Conservation (phyloP, 2,113 vertebrate species). For the pig (Sus scrofa) region T2T-Sscrofa CM000825.6:68094501-68095000, state of each 20-base stretch:
- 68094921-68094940: not conserved
- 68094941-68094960: not conserved
- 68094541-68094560: no score
- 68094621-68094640: no score
- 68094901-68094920: not conserved
- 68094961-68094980: not conserved
- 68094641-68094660: no score
- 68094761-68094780: no score
- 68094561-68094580: no score
- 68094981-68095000: not conserved
- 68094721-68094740: not conserved
- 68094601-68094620: no score
- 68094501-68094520: no score
- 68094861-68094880: not conserved
- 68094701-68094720: not conserved
- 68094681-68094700: no score
- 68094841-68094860: not conserved
- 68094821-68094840: rapidly evolving
- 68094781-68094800: not conserved
- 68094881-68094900: not conserved
- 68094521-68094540: no score
- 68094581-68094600: no score
- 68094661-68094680: no score
- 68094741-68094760: not conserved
- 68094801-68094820: not conserved